These are phyloP conservation scores for Heliornis fulica DNA, from an alignment of 2,113 vertebrate genomes.

Conservation along the genomic window DNA sequence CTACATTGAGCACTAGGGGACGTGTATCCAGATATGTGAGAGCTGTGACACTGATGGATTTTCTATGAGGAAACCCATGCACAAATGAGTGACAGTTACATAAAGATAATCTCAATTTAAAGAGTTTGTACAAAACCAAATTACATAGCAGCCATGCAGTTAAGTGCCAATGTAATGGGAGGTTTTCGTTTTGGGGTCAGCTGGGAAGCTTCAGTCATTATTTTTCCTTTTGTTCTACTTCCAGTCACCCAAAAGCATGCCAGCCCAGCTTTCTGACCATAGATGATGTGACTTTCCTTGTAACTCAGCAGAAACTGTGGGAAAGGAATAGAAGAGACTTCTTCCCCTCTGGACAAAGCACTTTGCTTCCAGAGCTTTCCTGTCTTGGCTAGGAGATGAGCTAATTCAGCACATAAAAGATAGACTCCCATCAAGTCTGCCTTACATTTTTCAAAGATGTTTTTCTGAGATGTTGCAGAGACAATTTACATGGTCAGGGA, in stretches of 20 bases:
- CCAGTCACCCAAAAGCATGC: conserved; percentile 1
- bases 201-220: neutral
- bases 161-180: neutral
- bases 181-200: conserved; percentile 1
- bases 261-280: neutral
- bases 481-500: neutral
- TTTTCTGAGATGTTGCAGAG: neutral
- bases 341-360: conserved; percentile 6
- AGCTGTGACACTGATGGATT: neutral
- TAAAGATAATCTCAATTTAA: conserved; percentile 1
- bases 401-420: conserved; percentile 30
- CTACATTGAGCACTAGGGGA: fast-evolving
- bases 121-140: conserved; percentile 1
- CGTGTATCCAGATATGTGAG: fast-evolving
- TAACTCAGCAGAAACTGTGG: conserved; percentile 6
- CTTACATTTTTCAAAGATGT: neutral
- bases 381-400: conserved; percentile 11
- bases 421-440: neutral
- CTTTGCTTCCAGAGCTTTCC: neutral
- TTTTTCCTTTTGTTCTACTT: conserved; percentile 4
- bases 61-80: neutral
- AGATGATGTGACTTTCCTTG: neutral
- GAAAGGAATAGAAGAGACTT: conserved; percentile 14
- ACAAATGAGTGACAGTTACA: neutral
- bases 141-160: neutral